Evolutionary conservation across 2,888 invertebrate species (phyloP), one percentile per base, ranked within the genome.

Genomic region (Erpobdella octoculata): DNA sequence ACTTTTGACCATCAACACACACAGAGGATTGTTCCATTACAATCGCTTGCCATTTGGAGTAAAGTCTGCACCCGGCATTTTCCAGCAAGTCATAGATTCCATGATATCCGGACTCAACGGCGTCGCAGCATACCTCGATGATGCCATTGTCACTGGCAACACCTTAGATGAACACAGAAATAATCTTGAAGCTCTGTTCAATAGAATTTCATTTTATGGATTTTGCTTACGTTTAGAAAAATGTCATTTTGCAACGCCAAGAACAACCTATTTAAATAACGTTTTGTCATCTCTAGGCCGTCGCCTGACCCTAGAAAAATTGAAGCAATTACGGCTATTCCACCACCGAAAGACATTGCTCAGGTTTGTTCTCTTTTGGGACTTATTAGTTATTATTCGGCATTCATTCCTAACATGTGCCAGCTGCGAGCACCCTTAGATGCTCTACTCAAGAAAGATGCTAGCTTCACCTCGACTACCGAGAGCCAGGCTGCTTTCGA

Each of bases 251-350:
- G 25, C 38, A 21, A 41, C n/a, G 21, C 28, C 9, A 18, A 2
- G 21, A 25, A 38, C 37, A 21, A 66, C 1, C 8, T 66, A 37
- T n/a, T 8, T 66, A 21, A 21, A 38, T 5, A n/a, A 38, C 15
- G 21, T 15, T 6, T 21, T 66, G 21, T 37, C 36, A 37, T 25
- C 6, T 37, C 37, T 37, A 8, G 38, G 66, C 28, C 37, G n/a
- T 35, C 18, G 35, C 66, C 38, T 6, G 38, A 66, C 33, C 66
- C 66, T n/a, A n/a, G 12, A 66, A 66, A 66, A 66, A 66, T 66
- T 15, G 4, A 66, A 66, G 66, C 66, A 9, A 66, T 66, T 18
- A 36, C 37, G 18, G 35, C 12, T 9, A 66, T 66, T 36, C 37
- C 37, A 25, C 37, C 66, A n/a, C 66, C 66, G 21, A 25, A 35